Evolutionary conservation across 2,113 vertebrate genomes (phyloP).

Genomic region (Syngnathus floridae): DNA sequence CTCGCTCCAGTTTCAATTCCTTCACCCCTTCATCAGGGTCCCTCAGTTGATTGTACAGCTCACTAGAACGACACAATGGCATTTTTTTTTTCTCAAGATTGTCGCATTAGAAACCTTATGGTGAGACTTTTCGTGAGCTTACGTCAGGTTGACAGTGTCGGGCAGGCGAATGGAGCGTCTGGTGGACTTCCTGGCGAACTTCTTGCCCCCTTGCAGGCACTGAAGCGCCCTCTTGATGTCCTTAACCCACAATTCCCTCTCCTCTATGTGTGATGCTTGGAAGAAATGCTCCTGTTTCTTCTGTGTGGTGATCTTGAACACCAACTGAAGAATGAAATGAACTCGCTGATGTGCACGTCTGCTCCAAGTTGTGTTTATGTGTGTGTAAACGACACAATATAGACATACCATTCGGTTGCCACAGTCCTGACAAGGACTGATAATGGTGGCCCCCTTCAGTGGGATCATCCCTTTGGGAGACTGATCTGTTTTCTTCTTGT

Average conservation of each 20-base stretch:
- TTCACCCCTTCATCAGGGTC: conserved; percentile 83
- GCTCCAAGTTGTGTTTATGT: neutral
- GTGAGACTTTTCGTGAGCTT: conserved; percentile 6
- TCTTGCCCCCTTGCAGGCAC: conserved; percentile 79
- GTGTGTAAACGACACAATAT: neutral
- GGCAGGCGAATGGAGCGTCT: conserved; percentile 86
- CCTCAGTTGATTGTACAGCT: conserved; percentile 83
- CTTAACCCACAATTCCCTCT: conserved; percentile 89
- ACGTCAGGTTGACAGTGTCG: conserved; percentile 83
- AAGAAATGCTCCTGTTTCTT: conserved; percentile 95
- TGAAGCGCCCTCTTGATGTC: conserved; percentile 84
- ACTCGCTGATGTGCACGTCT: neutral
- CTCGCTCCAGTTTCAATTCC: conserved; percentile 86
- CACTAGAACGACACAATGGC: conserved; percentile 63
- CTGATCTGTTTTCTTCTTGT: conserved; percentile 85
- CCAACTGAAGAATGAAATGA: conserved; percentile 70
- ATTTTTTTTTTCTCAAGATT: neutral
- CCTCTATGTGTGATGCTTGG: conserved; percentile 87
- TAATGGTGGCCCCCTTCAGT: conserved; percentile 78
- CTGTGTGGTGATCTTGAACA: conserved; percentile 82
- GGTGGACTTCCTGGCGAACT: conserved; percentile 90
- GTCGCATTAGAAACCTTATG: neutral
- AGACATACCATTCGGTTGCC: conserved; percentile 78
- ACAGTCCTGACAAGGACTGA: conserved; percentile 86
- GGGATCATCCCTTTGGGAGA: conserved; percentile 95